Evolutionary conservation across 1,140 invertebrate species (phyloP).

Genomic region (Brachionus sp.): DNA sequence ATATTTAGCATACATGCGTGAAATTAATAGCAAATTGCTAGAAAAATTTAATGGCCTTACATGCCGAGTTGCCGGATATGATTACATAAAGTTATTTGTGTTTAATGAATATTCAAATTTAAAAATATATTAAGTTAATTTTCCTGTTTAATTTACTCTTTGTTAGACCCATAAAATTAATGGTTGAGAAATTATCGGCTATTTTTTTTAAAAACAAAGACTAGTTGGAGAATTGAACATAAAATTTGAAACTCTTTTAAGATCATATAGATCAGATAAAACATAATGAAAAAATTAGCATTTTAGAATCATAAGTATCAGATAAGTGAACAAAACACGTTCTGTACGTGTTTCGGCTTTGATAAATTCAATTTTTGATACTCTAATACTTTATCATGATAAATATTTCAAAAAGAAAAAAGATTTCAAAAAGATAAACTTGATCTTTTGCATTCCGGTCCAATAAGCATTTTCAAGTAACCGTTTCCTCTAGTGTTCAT

Average conservation of each 20-base stretch:
- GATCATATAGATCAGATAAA: constrained; percentile 30
- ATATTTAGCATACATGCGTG: neutral
- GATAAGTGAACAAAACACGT: neutral
- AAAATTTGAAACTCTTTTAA: neutral
- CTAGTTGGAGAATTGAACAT: neutral
- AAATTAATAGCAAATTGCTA: neutral
- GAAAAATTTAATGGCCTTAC: neutral
- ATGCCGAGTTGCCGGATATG: neutral
- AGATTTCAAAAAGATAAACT: neutral
- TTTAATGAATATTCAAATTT: neutral
- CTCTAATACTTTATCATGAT: neutral
- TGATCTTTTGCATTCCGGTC: neutral
- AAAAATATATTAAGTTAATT: neutral
- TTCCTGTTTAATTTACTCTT: neutral
- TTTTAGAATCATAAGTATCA: neutral
- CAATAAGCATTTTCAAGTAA: neutral
- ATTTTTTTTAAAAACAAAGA: neutral
- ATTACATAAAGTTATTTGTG: neutral
- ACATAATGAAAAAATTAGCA: neutral
- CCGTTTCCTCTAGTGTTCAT: neutral
- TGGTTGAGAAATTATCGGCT: neutral
- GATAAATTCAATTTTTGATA: neutral
- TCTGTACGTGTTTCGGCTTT: neutral
- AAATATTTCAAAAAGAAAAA: neutral
- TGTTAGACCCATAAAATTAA: neutral